phyloP scores from a whole-genome alignment of 1,140 invertebrate species.

The Heliconius congener region DNA sequence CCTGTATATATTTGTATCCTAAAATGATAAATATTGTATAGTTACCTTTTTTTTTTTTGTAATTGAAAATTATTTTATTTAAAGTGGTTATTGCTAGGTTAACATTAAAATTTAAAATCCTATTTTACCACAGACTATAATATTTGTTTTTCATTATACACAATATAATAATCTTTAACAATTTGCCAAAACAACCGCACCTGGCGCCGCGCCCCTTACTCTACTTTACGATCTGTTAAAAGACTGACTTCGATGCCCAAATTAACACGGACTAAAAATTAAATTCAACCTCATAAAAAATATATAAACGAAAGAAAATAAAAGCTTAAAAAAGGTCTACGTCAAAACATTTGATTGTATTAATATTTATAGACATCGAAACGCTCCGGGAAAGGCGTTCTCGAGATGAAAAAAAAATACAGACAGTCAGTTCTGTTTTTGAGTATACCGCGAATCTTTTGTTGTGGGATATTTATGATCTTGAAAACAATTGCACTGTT shows the following conservation, averaged over 20 bases:
- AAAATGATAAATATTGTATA: too few relatives aligned
- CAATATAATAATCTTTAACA: constrained; percentile 26
- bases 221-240: constrained; percentile 83
- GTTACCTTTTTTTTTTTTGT: too few relatives aligned
- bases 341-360: constrained; percentile 82
- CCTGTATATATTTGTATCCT: too few relatives aligned
- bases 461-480: constrained; percentile 76
- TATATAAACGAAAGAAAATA: constrained; percentile 73
- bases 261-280: constrained; percentile 83
- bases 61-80: too few relatives aligned
- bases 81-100: neutral
- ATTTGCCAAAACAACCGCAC: constrained; percentile 52
- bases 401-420: constrained; percentile 68
- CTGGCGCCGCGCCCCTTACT: constrained; percentile 64
- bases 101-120: neutral
- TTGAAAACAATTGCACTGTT: constrained; percentile 77
- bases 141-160: neutral
- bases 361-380: constrained; percentile 78
- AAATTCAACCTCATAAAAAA: constrained; percentile 73
- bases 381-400: constrained; percentile 71
- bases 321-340: constrained; percentile 79
- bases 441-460: constrained; percentile 79
- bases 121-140: neutral
- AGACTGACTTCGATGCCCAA: constrained; percentile 81
- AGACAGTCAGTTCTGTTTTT: constrained; percentile 78